These are phyloP conservation scores for Microtus ochrogaster DNA, from an alignment of 2,113 vertebrate genomes.

Conservation along the genomic window DNA sequence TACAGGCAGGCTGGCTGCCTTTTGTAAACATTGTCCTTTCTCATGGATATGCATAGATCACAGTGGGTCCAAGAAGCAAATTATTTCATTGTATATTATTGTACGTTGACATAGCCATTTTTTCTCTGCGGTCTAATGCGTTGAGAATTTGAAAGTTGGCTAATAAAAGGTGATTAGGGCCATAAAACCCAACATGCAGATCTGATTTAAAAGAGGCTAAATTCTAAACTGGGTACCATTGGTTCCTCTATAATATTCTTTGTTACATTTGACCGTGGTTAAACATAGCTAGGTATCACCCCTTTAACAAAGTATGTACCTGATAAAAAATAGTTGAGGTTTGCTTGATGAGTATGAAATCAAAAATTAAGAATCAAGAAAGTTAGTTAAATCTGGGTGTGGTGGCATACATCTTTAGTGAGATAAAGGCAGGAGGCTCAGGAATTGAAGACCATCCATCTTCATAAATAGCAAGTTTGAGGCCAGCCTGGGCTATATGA, in stretches of 20 bases:
- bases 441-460: not conserved
- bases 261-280: constrained; percentile 59
- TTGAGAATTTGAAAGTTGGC: constrained; percentile 66
- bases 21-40: constrained; percentile 77
- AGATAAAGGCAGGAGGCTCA: not conserved
- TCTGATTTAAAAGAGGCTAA: constrained; percentile 79
- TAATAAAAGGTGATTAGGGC: constrained; percentile 65
- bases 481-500: not conserved
- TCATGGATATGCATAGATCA: constrained; percentile 78
- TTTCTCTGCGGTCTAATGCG: constrained; percentile 68
- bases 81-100: constrained; percentile 73
- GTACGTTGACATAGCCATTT: constrained; percentile 74
- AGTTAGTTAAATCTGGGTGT: constrained; percentile 27
- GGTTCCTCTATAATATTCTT: constrained; percentile 61
- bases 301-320: constrained; percentile 56
- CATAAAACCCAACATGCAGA: constrained; percentile 71
- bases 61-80: constrained; percentile 69
- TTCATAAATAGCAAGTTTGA: not conserved
- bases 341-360: constrained; percentile 71
- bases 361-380: constrained; percentile 65
- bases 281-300: constrained; percentile 59
- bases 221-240: constrained; percentile 47
- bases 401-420: not conserved
- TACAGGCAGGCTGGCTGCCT: constrained; percentile 78
- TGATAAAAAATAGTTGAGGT: constrained; percentile 63